Evolutionary conservation across 2,888 invertebrate genomes (phyloP).

Genomic region (Ypsolopha sequella): DNA sequence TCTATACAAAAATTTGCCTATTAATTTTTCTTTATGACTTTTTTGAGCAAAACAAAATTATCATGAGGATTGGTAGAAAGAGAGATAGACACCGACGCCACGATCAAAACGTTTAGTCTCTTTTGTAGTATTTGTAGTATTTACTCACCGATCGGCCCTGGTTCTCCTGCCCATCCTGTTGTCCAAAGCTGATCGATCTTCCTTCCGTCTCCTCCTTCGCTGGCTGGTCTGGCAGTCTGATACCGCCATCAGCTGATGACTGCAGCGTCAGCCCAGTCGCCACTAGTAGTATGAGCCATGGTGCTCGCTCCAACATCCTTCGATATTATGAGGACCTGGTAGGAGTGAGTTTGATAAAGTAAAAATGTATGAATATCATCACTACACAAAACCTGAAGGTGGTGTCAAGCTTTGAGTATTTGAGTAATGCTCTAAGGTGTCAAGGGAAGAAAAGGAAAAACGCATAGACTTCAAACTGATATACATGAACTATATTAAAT

Average conservation of each 20-base stretch:
- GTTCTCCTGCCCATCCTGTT: constrained; percentile 18
- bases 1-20: too few relatives aligned
- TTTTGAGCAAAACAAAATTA: too few relatives aligned
- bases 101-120: background rate
- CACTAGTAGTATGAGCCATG: constrained; percentile 68
- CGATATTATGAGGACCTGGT: constrained; percentile 4
- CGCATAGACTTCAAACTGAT: too few relatives aligned
- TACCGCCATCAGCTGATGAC: constrained; percentile 70
- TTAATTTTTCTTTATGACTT: too few relatives aligned
- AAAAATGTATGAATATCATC: too few relatives aligned
- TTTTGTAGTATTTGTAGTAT: background rate
- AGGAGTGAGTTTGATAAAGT: background rate
- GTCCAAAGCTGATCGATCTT: constrained; percentile 41
- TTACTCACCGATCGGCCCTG: constrained; percentile 48
- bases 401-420: too few relatives aligned
- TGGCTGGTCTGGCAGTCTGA: constrained; percentile 67
- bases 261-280: constrained; percentile 68
- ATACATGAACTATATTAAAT: too few relatives aligned
- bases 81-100: too few relatives aligned
- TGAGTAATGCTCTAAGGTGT: too few relatives aligned
- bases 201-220: constrained; percentile 45
- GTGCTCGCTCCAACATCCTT: constrained; percentile 43
- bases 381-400: too few relatives aligned
- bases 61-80: too few relatives aligned
- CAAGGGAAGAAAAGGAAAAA: too few relatives aligned